Evolutionary conservation across 2,113 vertebrate species (phyloP), one percentile per base, ranked within the genome.

Genomic region (Callopanchax toddi): DNA sequence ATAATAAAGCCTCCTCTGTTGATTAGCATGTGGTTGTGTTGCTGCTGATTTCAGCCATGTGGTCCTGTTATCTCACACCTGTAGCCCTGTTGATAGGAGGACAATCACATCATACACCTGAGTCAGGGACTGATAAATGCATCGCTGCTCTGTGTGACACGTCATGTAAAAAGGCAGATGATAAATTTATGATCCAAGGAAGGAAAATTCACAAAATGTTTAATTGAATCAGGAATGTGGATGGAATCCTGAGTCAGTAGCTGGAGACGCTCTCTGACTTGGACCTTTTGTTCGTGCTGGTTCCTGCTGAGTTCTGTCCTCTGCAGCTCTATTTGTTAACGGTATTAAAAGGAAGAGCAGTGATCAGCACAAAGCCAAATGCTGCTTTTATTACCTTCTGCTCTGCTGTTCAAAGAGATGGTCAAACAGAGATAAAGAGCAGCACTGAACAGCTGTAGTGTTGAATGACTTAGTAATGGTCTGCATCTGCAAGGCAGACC

Each of bases 211-310:
- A 55, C n/a, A 11, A 61, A 78, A 88, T 86, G 70, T 84, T 87
- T 32, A 67, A 89, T 86, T 79, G 77, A 85, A 81, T 78, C 69
- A 71, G 57, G 62, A 82, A 64, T 67, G 6, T 77, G 36, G 60
- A 70, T 46, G 22, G 22, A 61, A 25, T 21, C 25, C 48, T 54
- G 54, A 75, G 32, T 32, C 6, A 4, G 6, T 26, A 26, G 6
- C 3, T 26, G 26, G 1, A 60, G 66, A 73, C 73, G 60, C 2
- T 8, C 6, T 42, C 49, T 58, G 57, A 63, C 68, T 56, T 20
- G 48, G 8, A 51, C 16, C 34, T 52, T 10, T 11, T 37, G 4
- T 16, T 51, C 29, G 18, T 73, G 50, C 69, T 50, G n/a, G 12
- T 76, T 62, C 55, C 60, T 67, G 49, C 54, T 44, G 60, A 71